These are phyloP conservation scores for Megamerina dolium DNA, from an alignment of 2,888 invertebrate species.

Conservation along the genomic window DNA sequence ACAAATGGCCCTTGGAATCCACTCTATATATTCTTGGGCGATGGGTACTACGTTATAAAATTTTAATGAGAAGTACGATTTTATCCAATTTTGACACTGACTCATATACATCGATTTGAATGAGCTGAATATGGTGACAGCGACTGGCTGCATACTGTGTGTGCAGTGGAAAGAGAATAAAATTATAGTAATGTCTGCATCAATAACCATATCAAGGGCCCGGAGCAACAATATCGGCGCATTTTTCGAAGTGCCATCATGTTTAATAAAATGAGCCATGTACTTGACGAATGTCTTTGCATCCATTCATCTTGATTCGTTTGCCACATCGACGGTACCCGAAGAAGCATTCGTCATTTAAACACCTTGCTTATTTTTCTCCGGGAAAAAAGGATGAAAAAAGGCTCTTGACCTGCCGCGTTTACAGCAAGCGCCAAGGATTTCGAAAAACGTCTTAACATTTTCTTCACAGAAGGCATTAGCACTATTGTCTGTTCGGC, in stretches of 20 bases:
- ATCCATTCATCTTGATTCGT: conserved; percentile 2
- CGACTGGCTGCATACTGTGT: background rate
- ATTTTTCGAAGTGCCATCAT: background rate
- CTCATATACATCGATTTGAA: background rate
- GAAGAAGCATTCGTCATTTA: background rate
- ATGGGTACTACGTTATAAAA: background rate
- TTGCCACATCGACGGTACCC: conserved; percentile 2
- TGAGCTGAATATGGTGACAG: background rate
- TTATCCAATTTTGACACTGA: background rate
- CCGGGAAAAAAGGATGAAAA: conserved; percentile 1
- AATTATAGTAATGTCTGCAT: background rate
- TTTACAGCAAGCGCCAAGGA: conserved; percentile 1
- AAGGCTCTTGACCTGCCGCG: background rate
- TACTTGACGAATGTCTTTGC: conserved; percentile 1
- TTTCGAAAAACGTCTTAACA: too few relatives aligned
- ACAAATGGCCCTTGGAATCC: background rate
- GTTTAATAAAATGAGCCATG: conserved; percentile 2
- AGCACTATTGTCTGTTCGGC: too few relatives aligned
- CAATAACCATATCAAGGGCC: background rate
- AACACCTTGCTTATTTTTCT: background rate
- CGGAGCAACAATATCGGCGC: background rate
- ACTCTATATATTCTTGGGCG: background rate
- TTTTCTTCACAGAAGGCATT: too few relatives aligned
- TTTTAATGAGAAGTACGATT: background rate
- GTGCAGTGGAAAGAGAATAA: background rate